Percentiles rank a stretch among this genome's conserved stretches.
These are phyloP conservation scores for Adelognathus sp. DNA, from an alignment of 2,888 invertebrate genomes.

Conservation along the genomic window DNA sequence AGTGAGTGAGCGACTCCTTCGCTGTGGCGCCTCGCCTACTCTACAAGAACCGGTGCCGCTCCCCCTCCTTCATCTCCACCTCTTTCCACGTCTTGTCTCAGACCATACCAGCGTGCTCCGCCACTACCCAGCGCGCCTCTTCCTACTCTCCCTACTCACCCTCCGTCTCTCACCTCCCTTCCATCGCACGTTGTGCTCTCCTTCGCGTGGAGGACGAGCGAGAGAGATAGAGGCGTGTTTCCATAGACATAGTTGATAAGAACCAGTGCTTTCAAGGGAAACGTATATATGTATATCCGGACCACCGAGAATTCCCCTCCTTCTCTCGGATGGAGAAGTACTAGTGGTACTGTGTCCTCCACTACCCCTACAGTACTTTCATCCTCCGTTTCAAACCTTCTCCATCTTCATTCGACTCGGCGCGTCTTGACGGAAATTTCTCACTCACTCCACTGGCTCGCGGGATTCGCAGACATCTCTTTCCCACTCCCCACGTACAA, in stretches of 20 bases:
- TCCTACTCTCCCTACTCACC: conserved; percentile 48
- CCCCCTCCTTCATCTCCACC: conserved; percentile 47
- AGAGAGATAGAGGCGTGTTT: no score
- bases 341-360: conserved; percentile 15
- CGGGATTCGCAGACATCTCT: conserved; percentile 37
- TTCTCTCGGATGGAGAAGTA: conserved; percentile 26
- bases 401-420: conserved; percentile 37
- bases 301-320: conserved; percentile 21
- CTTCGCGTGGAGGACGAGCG: conserved; percentile 16
- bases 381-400: conserved; percentile 44
- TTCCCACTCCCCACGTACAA: conserved; percentile 9
- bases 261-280: conserved; percentile 37
- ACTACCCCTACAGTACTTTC: conserved; percentile 19
- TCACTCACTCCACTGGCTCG: conserved; percentile 1
- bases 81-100: conserved; percentile 54
- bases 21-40: conserved; percentile 71
- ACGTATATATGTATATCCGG: conserved; percentile 25
- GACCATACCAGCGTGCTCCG: conserved; percentile 50
- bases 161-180: conserved; percentile 30
- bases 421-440: conserved; percentile 1
- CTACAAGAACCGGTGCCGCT: conserved; percentile 58
- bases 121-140: conserved; percentile 38
- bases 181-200: conserved; percentile 34
- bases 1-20: conserved; percentile 76
- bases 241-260: neutral